Base-by-base conservation (phyloP, 92 coral and sea anemone species). In the Meandrina meandrites region DNA sequence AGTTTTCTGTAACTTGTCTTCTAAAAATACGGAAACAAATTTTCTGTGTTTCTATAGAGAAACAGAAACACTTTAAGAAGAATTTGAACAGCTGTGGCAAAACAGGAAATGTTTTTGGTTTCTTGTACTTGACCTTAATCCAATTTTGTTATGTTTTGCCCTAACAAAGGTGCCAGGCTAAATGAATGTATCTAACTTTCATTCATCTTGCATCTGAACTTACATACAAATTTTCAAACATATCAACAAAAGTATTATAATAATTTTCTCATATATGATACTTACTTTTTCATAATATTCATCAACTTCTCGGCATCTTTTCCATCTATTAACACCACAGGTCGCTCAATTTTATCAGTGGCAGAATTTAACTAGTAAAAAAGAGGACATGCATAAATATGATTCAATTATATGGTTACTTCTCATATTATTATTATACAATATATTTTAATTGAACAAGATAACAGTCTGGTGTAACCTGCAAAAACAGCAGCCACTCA, bases 291-390 rank as follows among this genome's bases (percentile, higher is more conserved):
- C 15, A 96, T 83, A 47, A 97, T 94, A 62, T 87, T 93, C 95
- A 92, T 97, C 79, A 97, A 90, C 83, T 93, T 97, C 90, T 92
- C 89, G 40, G 99, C 99, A 91, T 92, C 96, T 57, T 81, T 91
- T 73, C 99, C 98, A 75, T 91, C 89, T 60, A 97, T 95, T 22
- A 95, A 70, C 36, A 97, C 94, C 31, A 96, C 95, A 30, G 99
- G 99, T 62, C 94, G 81, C 30, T 69, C 87, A 56, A 94, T 92
- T 72, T 93, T 90, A 35, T 86, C 87, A 66, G 89, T 76, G 53
- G 90, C 94, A 67, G 95, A 86, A 84, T 96, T 96, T 40, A 96
- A 89, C 99, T 96, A 79, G 7, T 85, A 72, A 68, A 69, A 73
- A 84, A 88, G 53, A 60, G 6, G 45, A 40, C 45, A 40, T 40